phyloP scores from a whole-genome alignment of 2,888 invertebrate species.

The Galeruca laticollis region DNA sequence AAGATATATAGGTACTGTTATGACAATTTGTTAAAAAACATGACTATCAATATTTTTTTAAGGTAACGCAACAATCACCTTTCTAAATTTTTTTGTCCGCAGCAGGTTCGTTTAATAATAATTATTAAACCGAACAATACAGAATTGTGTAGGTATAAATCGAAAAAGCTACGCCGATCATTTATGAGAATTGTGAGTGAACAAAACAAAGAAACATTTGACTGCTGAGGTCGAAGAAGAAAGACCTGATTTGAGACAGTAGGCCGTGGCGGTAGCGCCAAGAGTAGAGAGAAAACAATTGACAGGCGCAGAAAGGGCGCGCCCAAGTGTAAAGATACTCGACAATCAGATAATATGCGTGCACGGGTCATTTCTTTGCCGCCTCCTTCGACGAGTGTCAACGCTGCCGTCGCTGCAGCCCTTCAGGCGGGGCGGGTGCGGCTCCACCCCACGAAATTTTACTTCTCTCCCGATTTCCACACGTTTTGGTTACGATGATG shows the following conservation, averaged over 20 bases:
- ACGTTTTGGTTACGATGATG: not conserved
- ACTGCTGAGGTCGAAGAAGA: constrained; percentile 43
- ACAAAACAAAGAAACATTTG: constrained; percentile 39
- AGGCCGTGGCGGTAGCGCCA: constrained; percentile 53
- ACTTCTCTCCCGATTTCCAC: constrained; percentile 10
- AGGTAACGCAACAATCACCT: constrained; percentile 17
- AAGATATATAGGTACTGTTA: constrained; percentile 5
- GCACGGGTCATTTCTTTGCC: constrained; percentile 60
- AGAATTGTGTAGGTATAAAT: constrained; percentile 33
- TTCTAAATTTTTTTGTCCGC: constrained; percentile 1
- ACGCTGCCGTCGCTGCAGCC: constrained; percentile 39
- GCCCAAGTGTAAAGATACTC: constrained; percentile 60
- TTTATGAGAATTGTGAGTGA: constrained; percentile 18
- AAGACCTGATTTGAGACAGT: constrained; percentile 48
- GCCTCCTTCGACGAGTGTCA: constrained; percentile 53
- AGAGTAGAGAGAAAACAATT: constrained; percentile 50
- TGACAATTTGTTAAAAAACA: constrained; percentile 28
- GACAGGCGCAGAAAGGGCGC: constrained; percentile 60
- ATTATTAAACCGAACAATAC: constrained; percentile 31
- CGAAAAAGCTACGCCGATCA: constrained; percentile 39
- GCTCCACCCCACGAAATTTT: constrained; percentile 35
- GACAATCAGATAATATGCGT: constrained; percentile 57
- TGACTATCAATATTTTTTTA: constrained; percentile 23
- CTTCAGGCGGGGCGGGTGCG: constrained; percentile 21
- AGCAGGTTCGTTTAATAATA: constrained; percentile 20